Conservation (phyloP, 23 tunicate species). For the Aplidium turbinatum region DNA sequence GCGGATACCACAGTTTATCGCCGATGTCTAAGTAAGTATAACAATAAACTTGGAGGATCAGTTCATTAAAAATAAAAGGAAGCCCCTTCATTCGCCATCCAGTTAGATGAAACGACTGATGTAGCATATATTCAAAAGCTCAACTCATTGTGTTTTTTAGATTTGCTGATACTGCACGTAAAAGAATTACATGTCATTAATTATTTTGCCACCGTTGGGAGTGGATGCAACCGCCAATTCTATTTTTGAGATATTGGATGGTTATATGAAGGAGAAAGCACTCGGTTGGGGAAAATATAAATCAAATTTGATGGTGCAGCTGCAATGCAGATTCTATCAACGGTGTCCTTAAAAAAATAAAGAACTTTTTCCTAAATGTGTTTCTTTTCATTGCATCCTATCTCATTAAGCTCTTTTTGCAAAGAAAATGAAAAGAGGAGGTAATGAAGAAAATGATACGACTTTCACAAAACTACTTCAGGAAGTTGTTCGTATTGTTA, state of each 20-base stretch:
- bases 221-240: slow-evolving; percentile 19
- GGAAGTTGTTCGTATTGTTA: slow-evolving; percentile 32
- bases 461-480: slow-evolving; percentile 22
- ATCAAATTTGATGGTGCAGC: slow-evolving; percentile 28
- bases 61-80: slow-evolving; percentile 6
- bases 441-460: slow-evolving; percentile 20
- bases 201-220: slow-evolving; percentile 27
- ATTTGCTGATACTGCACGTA: slow-evolving; percentile 5
- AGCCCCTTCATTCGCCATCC: slow-evolving; percentile 24
- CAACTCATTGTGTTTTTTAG: slow-evolving; percentile 11
- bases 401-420: slow-evolving; percentile 18
- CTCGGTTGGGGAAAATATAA: slow-evolving; percentile 21
- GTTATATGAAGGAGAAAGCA: slow-evolving; percentile 29
- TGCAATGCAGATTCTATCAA: slow-evolving; percentile 32
- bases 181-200: slow-evolving; percentile 26
- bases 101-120: slow-evolving; percentile 26
- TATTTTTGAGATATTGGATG: slow-evolving; percentile 29
- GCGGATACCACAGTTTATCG: slow-evolving; percentile 27
- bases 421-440: slow-evolving; percentile 16
- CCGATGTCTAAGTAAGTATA: slow-evolving; percentile 27
- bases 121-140: slow-evolving; percentile 15
- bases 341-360: slow-evolving; percentile 13
- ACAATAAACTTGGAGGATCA: slow-evolving; percentile 7
- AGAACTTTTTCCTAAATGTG: slow-evolving; percentile 21
- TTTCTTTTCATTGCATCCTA: slow-evolving; percentile 26